Percentiles rank a stretch among this genome's conserved stretches.
These are phyloP conservation scores for Apistogramma diplotaenia DNA, from an alignment of 2,113 vertebrate genomes.

Conservation along the genomic window DNA sequence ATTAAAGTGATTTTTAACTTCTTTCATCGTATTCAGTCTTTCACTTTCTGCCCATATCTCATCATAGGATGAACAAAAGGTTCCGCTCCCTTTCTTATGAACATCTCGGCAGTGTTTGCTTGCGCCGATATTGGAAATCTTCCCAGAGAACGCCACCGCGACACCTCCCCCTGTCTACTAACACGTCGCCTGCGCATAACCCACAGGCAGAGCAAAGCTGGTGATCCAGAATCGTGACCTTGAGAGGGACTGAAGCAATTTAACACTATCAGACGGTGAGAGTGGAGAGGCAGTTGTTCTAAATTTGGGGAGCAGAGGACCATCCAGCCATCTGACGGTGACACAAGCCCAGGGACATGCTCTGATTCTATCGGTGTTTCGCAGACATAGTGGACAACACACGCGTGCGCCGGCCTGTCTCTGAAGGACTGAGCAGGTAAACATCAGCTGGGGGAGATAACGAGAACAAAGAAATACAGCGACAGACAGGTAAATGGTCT, in stretches of 20 bases:
- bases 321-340: conserved; percentile 29
- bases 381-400: conserved; percentile 9
- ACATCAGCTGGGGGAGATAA: conserved; percentile 4
- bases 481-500: neutral
- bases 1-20: neutral
- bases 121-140: neutral
- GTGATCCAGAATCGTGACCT: conserved; percentile 41
- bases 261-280: conserved; percentile 43
- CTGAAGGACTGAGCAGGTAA: conserved; percentile 17
- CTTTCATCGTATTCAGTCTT: neutral
- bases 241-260: conserved; percentile 48
- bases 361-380: conserved; percentile 41
- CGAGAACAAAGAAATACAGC: neutral
- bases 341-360: conserved; percentile 35
- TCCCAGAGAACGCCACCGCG: neutral
- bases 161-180: conserved; percentile 1
- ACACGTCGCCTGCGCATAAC: conserved; percentile 9
- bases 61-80: neutral
- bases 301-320: conserved; percentile 35
- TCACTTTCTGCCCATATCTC: neutral
- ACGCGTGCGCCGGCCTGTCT: neutral
- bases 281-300: conserved; percentile 49
- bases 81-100: neutral
- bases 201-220: neutral
- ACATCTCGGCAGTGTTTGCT: neutral